Conservation (phyloP, 2,797 vertebrate genomes). For the Acanthopagrus latus region DNA sequence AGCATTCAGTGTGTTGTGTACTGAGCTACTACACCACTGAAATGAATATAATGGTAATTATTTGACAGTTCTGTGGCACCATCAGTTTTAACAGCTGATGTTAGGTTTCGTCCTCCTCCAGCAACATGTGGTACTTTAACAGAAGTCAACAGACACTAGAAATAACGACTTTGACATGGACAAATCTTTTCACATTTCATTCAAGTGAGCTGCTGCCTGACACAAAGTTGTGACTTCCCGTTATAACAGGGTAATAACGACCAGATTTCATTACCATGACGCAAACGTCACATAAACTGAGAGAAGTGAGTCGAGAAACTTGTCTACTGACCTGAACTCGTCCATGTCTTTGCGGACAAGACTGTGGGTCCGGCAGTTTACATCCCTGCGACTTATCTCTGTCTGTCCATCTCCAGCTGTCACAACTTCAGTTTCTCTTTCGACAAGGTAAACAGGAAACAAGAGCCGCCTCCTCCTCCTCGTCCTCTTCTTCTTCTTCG, state of each 20-base stretch:
- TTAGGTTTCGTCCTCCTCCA: neutral
- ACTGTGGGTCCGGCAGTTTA: neutral
- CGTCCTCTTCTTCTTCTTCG: neutral
- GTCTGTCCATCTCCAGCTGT: neutral
- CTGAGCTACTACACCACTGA: neutral
- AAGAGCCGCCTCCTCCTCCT: neutral
- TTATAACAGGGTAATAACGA: neutral
- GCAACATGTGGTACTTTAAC: neutral
- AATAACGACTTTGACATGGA: neutral
- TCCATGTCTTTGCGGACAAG: conserved; percentile 56
- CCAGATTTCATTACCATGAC: neutral
- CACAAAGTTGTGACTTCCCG: neutral
- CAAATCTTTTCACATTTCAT: too few species aligned
- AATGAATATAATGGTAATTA: neutral
- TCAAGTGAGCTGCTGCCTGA: neutral
- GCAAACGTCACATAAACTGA: neutral
- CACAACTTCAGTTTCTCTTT: conserved; percentile 20
- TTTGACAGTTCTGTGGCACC: neutral
- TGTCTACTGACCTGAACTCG: conserved; percentile 63
- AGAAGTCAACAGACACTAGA: neutral
- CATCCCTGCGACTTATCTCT: conserved; percentile 25
- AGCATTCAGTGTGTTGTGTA: neutral
- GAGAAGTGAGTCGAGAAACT: neutral
- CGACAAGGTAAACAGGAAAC: conserved; percentile 8
- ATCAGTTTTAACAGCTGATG: neutral